Base-by-base conservation (phyloP, 2,888 invertebrate genomes). In the Drosophila trichaetosa region DNA sequence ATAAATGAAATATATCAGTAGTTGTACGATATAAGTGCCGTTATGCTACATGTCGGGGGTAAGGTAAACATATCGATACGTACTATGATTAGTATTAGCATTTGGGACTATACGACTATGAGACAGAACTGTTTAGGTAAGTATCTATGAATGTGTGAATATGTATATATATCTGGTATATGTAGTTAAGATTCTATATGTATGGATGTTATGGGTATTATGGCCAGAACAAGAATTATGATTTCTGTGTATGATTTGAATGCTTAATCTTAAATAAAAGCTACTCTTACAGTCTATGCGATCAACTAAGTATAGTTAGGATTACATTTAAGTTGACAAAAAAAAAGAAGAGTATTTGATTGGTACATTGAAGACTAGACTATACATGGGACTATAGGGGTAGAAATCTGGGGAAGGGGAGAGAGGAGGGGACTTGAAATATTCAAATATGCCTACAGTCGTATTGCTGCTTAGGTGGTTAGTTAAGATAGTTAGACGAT, bases 291-390 rank as follows among this genome's bases (percentile, higher is more conserved):
- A 48, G 16, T n/a, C 73, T 84, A 75, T 24, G 31, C 60, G 71
- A 64, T 81, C 42, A 70, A 68, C 80, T 82, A 82, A 64, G 57
- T 82, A 69, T 52, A 61, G 62, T 69, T 68, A 58, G 38, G 13
- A 29, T 70, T 79, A 67, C 34, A 51, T 69, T 49, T 63, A 65
- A 38, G 38, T 61, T n/a, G 56, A 51, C 38, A 67, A 76, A 82
- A 83, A 83, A 86, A 73, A 62, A 42, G 7, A 48, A 21, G 29
- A 49, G 58, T 61, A n/a, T 67, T 68, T 36, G 54, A 34, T 84
- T 84, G 77, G 75, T 86, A 76, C 83, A 76, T 80, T 86, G 73
- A 85, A 86, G 84, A 86, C 81, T 85, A 86, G 81, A 83, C 79
- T 88, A 83, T 88, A 69, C 75, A 79, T 57, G 60, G 51, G 53